These are phyloP conservation scores for Mixornis gularis DNA, from an alignment of 2,113 vertebrate genomes.

Conservation along the genomic window DNA sequence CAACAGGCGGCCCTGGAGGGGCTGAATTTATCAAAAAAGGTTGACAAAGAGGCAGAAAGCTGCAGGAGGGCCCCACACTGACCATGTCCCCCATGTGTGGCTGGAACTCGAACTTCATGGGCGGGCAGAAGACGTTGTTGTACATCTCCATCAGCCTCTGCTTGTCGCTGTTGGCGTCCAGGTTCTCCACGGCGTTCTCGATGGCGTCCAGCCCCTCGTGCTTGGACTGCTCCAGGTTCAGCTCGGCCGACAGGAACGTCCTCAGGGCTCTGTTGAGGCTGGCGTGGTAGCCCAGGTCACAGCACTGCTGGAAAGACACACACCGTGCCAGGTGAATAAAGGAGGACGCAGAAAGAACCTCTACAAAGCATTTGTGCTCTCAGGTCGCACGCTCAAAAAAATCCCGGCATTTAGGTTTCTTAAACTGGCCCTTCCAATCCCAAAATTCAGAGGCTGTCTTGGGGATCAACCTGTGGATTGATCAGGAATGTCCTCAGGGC, in stretches of 20 bases:
- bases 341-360: no score
- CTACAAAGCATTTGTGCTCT: no score
- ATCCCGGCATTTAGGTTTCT: no score
- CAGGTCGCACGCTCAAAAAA: no score
- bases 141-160: conserved; percentile 98
- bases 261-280: conserved; percentile 91
- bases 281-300: conserved; percentile 96
- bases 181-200: conserved; percentile 89
- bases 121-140: conserved; percentile 96
- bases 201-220: conserved; percentile 91
- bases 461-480: no score
- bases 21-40: rapidly evolving
- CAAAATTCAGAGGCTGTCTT: no score
- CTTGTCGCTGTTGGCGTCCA: conserved; percentile 93
- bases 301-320: conserved; percentile 82
- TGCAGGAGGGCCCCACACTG: neutral
- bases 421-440: no score
- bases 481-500: conserved; percentile 89
- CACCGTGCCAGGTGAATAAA: neutral
- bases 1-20: neutral
- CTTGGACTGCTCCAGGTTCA: conserved; percentile 93
- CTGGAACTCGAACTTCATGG: conserved; percentile 96
- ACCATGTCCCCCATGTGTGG: conserved; percentile 98
- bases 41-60: neutral
- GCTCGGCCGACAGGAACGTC: conserved; percentile 94